phyloP scores from a whole-genome alignment of 2,888 invertebrate species.

The Helobdella robusta region DNA sequence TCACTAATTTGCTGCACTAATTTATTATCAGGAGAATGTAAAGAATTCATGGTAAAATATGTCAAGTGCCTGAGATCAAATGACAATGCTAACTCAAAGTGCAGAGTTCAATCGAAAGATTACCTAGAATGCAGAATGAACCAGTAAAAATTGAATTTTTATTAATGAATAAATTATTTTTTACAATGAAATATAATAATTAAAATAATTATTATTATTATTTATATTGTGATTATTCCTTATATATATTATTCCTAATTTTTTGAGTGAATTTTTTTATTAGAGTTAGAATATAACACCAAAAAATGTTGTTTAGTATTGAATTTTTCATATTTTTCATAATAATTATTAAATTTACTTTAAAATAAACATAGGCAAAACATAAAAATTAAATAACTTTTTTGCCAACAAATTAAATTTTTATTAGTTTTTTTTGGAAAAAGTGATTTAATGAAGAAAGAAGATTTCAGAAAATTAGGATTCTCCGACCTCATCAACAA shows the following conservation, averaged over 20 bases:
- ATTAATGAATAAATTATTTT: too few relatives aligned
- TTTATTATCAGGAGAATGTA: conserved; percentile 58
- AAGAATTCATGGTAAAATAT: conserved; percentile 74
- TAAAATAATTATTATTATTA: too few relatives aligned
- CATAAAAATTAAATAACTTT: too few relatives aligned
- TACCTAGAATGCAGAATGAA: conserved; percentile 91
- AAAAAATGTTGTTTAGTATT: too few relatives aligned
- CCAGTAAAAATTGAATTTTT: conserved; percentile 51
- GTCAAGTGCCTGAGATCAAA: conserved; percentile 75
- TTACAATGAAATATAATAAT: neutral
- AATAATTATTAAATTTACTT: too few relatives aligned
- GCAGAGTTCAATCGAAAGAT: conserved; percentile 69
- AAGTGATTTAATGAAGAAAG: conserved; percentile 75
- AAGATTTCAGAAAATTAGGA: conserved; percentile 80
- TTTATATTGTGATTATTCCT: too few relatives aligned
- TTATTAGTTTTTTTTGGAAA: neutral
- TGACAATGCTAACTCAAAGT: conserved; percentile 66
- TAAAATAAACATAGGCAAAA: too few relatives aligned
- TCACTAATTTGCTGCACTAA: neutral
- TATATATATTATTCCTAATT: too few relatives aligned
- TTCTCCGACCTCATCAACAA: conserved; percentile 45
- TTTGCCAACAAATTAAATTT: conserved; percentile 10
- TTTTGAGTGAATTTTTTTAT: too few relatives aligned
- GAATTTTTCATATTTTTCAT: too few relatives aligned
- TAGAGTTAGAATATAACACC: too few relatives aligned